A percentile compares a stretch with the other conserved stretches of the same genome.
Evolutionary conservation across 2,113 vertebrate genomes (phyloP).

Genomic region (Tamias sibiricus): DNA sequence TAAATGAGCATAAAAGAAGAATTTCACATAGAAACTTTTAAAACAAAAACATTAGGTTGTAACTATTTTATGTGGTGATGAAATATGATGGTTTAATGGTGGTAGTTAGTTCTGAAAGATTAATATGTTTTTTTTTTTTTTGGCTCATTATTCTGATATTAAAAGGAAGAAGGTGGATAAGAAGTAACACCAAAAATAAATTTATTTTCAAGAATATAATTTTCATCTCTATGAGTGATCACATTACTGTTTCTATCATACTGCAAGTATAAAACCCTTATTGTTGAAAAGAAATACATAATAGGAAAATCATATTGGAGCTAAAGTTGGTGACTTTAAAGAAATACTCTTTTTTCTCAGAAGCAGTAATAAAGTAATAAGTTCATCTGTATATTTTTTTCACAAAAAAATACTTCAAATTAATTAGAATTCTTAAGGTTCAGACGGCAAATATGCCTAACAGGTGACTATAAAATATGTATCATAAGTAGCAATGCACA

Average conservation of each 20-base stretch:
- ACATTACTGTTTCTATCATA: background rate
- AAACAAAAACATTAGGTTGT: constrained; percentile 71
- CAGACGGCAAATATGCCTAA: background rate
- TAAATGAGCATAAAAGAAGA: constrained; percentile 57
- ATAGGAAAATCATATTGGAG: background rate
- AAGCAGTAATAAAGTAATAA: background rate
- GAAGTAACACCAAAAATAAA: background rate
- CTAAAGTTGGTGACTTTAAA: background rate
- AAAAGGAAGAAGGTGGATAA: background rate
- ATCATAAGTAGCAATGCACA: background rate
- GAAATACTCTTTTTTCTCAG: background rate
- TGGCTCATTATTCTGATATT: constrained; percentile 40
- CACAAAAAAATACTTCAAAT: background rate
- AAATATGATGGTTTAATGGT: constrained; percentile 71
- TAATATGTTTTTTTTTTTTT: too few species aligned
- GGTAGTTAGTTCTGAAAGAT: constrained; percentile 58
- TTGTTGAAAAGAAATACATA: background rate
- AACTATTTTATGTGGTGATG: constrained; percentile 73
- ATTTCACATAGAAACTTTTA: constrained; percentile 72
- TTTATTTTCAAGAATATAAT: background rate
- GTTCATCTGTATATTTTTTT: background rate
- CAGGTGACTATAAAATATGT: background rate
- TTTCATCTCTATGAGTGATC: background rate
- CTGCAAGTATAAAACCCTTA: background rate
- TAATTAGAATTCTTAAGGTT: background rate